Evolutionary conservation across 2,888 invertebrate species (phyloP), one percentile per base, ranked within the genome.

Genomic region (Endotricha flammealis): DNA sequence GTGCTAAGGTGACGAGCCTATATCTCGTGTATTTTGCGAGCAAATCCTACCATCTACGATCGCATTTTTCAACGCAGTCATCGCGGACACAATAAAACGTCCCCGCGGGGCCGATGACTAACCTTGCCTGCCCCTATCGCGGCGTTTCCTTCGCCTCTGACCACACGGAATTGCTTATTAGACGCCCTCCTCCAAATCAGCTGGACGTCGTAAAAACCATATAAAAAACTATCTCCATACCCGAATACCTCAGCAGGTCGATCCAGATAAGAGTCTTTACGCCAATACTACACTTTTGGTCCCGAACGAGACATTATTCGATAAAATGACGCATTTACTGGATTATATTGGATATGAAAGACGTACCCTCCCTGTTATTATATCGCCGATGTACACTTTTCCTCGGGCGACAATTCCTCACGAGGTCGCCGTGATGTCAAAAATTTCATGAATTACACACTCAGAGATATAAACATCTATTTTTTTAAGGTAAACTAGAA

Each of bases 241-340:
- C 46, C 27, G 42, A 54, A 44, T 44, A 50, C 46, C 48, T 43
- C 41, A 40, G 32, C 35, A 30, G 30, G 39, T 16, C 17, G 41
- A 42, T 46, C 44, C 39, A 38, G 30, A 48, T 42, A 46, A 46
- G 38, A 45, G 55, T 46, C 49, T 36, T 48, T 54, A 35, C 48
- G 40, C 37, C 53, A 61, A 64, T 59, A 59, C 54, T 58, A 53
- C 62, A 48, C 55, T 65, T 68, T 60, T 47, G 53, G 61, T 57
- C 60, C 61, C 53, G 60, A 64, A 64, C 56, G 58, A 53, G 50
- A 72, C 67, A 72, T 63, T 80, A 79, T 80, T 78, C 65, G 66
- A 76, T 80, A 82, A 82, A 83, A 86, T 87, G 83, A 87, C 87
- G 87, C 87, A 87, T 86, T 86, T 83, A 80, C 80, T 72, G 76